phyloP scores from a whole-genome alignment of 2,888 invertebrate genomes.

The Megamerina dolium region DNA sequence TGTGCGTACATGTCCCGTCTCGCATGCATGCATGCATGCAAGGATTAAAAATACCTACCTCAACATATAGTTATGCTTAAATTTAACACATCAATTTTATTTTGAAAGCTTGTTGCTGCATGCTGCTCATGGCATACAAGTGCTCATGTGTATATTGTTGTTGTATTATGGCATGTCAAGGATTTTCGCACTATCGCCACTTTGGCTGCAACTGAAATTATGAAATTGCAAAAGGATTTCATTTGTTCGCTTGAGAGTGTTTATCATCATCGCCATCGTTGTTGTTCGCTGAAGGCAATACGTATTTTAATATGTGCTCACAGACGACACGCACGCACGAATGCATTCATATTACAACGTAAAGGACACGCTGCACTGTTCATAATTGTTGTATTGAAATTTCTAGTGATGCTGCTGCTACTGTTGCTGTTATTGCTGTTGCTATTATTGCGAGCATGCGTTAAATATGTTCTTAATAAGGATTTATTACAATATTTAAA shows the following conservation, averaged over 20 bases:
- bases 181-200: constrained; percentile 4
- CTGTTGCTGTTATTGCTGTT: too few relatives aligned
- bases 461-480: constrained; percentile 15
- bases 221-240: too few relatives aligned
- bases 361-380: constrained; percentile 3
- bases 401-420: too few relatives aligned
- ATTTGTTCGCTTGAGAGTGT: too few relatives aligned
- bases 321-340: neutral
- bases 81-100: constrained; percentile 13
- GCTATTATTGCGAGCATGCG: constrained; percentile 12
- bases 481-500: constrained; percentile 12
- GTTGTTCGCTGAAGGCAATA: too few relatives aligned
- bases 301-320: too few relatives aligned
- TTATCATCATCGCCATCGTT: too few relatives aligned
- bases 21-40: neutral
- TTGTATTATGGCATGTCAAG: constrained; percentile 8
- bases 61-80: too few relatives aligned
- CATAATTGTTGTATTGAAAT: constrained; percentile 15
- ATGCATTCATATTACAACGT: too few relatives aligned
- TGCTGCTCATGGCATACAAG: constrained; percentile 3
- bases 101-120: constrained; percentile 4
- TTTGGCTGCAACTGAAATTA: too few relatives aligned
- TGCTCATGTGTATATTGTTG: neutral
- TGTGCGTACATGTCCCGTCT: neutral
- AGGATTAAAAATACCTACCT: constrained; percentile 19